phyloP scores from a whole-genome alignment of 2,113 vertebrate genomes.

The Chloropsis cyanopogon region DNA sequence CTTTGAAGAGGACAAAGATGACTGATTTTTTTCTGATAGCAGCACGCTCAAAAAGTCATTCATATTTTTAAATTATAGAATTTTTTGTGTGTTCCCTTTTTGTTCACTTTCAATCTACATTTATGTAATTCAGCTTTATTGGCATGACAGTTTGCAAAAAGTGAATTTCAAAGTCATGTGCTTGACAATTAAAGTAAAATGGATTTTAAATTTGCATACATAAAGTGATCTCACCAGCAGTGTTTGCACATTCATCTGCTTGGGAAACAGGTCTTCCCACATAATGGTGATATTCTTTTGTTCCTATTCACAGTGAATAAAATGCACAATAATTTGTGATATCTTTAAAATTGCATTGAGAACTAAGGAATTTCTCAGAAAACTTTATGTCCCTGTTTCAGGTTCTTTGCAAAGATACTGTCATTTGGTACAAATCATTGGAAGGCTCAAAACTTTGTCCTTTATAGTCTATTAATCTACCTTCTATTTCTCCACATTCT shows the following conservation, averaged over 20 bases:
- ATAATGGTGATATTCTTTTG: neutral
- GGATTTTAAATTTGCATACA: neutral
- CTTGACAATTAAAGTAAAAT: neutral
- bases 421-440: neutral
- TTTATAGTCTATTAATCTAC: constrained; percentile 39
- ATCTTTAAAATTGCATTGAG: neutral
- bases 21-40: neutral
- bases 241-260: neutral
- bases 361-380: neutral
- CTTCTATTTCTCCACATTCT: constrained; percentile 2
- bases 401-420: neutral
- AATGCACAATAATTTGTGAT: neutral
- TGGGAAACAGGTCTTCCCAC: neutral
- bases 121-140: neutral
- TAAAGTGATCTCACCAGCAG: neutral
- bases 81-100: neutral
- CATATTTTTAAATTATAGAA: neutral
- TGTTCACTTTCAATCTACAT: neutral
- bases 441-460: constrained; percentile 1
- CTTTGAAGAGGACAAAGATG: neutral
- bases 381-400: neutral
- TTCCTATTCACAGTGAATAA: neutral
- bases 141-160: neutral
- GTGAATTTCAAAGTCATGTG: neutral
- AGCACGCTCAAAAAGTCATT: neutral